These are phyloP conservation scores for Rhorus exstirpatorius DNA, from an alignment of 2,888 invertebrate species.

Conservation along the genomic window DNA sequence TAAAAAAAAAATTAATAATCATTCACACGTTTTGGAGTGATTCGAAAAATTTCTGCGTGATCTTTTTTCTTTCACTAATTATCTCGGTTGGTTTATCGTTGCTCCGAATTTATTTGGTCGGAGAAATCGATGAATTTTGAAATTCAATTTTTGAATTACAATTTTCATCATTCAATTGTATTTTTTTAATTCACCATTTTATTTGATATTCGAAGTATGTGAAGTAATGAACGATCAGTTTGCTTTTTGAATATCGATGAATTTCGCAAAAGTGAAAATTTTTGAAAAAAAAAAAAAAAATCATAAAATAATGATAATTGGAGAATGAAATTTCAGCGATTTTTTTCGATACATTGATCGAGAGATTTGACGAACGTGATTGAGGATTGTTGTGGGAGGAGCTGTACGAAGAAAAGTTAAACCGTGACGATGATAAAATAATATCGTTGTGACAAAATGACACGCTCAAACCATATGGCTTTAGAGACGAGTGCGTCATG, in stretches of 20 bases:
- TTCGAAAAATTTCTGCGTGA: too few relatives aligned
- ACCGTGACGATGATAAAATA: constrained; percentile 23
- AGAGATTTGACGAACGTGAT: constrained; percentile 22
- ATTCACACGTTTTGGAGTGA: too few relatives aligned
- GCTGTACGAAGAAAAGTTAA: constrained; percentile 21
- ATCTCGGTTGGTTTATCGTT: constrained; percentile 9
- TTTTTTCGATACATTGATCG: constrained; percentile 41
- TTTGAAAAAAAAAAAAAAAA: too few relatives aligned
- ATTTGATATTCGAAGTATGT: too few relatives aligned
- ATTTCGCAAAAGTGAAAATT: too few relatives aligned
- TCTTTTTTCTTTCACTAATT: not conserved
- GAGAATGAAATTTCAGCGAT: not conserved
- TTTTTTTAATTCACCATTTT: not conserved
- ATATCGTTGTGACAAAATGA: constrained; percentile 41
- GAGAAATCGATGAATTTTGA: too few relatives aligned
- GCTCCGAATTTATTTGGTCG: too few relatives aligned
- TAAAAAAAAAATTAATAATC: not conserved
- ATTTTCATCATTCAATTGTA: not conserved
- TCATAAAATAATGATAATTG: not conserved
- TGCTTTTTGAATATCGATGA: too few relatives aligned
- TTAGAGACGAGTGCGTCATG: constrained; percentile 7
- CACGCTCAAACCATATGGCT: constrained; percentile 19
- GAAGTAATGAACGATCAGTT: too few relatives aligned
- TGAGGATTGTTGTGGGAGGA: constrained; percentile 9
- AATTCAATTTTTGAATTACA: too few relatives aligned